Evolutionary conservation across 2,888 invertebrate genomes (phyloP).

Genomic region (Drosophila subquinaria): DNA sequence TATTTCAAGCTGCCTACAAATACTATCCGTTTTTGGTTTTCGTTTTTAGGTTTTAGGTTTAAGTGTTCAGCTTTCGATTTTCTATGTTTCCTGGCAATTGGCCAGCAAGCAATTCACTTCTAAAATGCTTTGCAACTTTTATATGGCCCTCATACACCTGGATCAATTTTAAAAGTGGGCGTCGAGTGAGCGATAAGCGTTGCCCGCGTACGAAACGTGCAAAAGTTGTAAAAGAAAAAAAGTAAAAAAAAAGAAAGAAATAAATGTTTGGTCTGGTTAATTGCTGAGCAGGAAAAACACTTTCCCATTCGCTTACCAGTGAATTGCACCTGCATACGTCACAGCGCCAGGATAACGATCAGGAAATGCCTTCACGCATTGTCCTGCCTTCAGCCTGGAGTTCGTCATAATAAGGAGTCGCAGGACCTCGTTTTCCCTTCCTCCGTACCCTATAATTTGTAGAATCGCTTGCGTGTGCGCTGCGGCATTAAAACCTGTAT

Average conservation of each 20-base stretch:
- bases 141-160: conserved; percentile 44
- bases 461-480: conserved; percentile 41
- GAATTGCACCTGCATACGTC: conserved; percentile 72
- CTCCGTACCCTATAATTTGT: conserved; percentile 61
- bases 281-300: conserved; percentile 62
- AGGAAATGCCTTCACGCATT: conserved; percentile 68
- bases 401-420: background rate
- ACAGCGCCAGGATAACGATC: conserved; percentile 53
- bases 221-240: conserved; percentile 27
- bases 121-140: conserved; percentile 34
- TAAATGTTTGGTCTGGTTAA: conserved; percentile 50
- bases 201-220: conserved; percentile 50
- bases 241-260: background rate
- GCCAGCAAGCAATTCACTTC: conserved; percentile 45
- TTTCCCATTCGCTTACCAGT: conserved; percentile 58
- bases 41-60: conserved; percentile 16
- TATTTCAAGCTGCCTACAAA: conserved; percentile 40
- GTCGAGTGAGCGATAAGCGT: conserved; percentile 52
- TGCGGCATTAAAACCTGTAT: conserved; percentile 52
- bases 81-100: conserved; percentile 49
- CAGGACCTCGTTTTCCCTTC: conserved; percentile 30
- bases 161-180: conserved; percentile 50
- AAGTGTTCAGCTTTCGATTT: conserved; percentile 11
- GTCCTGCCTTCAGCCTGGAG: conserved; percentile 44
- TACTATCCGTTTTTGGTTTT: conserved; percentile 5